These are phyloP conservation scores for Callocephalon fimbriatum DNA, from an alignment of 2,113 vertebrate genomes.

Conservation along the genomic window DNA sequence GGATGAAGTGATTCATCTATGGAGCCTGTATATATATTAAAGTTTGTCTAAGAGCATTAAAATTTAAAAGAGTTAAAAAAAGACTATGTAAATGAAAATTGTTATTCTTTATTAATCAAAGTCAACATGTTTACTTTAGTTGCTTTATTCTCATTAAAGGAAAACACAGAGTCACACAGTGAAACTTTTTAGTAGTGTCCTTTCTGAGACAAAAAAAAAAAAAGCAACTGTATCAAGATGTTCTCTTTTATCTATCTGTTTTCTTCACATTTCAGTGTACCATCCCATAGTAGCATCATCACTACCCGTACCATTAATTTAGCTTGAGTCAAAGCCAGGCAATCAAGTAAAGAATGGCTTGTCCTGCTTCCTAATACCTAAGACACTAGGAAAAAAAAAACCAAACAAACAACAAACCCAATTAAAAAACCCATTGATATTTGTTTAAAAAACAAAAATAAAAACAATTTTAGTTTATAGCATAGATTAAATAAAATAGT, in stretches of 20 bases:
- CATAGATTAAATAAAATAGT: background rate
- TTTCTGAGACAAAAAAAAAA: background rate
- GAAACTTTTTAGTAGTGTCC: background rate
- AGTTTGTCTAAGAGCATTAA: background rate
- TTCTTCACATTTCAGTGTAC: background rate
- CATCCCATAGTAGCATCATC: background rate
- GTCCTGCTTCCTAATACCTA: background rate
- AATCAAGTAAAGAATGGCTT: background rate
- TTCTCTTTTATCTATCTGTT: background rate
- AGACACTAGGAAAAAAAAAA: background rate
- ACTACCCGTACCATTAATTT: background rate
- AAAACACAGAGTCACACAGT: background rate
- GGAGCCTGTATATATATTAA: background rate
- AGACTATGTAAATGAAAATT: background rate
- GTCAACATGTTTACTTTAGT: background rate
- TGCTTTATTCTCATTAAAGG: background rate
- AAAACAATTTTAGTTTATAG: background rate
- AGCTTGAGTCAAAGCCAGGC: background rate
- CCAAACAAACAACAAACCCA: background rate
- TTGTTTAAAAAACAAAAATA: background rate
- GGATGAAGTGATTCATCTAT: background rate
- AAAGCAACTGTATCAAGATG: background rate
- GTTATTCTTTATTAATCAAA: constrained; percentile 10
- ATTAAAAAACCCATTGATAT: background rate
- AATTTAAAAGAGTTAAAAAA: background rate